Percentiles rank a stretch among this genome's conserved stretches.
These are phyloP conservation scores for Psittacula echo DNA, from an alignment of 2,797 vertebrate genomes.

Conservation along the genomic window DNA sequence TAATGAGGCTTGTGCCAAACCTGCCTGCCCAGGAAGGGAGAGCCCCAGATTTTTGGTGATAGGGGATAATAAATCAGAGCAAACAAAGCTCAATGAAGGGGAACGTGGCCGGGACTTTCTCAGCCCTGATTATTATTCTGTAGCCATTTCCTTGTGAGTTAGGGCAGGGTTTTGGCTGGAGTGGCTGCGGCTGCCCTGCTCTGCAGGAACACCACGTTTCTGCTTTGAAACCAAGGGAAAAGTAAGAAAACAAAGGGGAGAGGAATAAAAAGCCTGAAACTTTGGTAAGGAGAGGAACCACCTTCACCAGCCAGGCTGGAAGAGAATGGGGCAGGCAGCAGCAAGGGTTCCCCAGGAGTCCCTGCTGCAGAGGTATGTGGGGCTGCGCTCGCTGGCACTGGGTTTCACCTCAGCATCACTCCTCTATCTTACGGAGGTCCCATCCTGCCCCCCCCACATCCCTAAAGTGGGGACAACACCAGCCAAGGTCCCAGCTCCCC, in stretches of 20 bases:
- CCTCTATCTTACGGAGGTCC: neutral
- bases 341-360: neutral
- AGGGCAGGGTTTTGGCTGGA: neutral
- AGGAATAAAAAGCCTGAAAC: neutral
- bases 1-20: neutral
- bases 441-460: neutral
- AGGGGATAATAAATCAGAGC: neutral
- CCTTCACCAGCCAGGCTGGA: accelerated
- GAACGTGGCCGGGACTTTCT: neutral
- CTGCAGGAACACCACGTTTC: neutral
- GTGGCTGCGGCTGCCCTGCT: neutral
- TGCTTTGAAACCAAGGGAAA: neutral
- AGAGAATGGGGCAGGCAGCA: neutral
- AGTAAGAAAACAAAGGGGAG: too few relatives aligned
- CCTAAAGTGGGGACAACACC: accelerated
- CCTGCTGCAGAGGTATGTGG: accelerated
- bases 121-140: neutral
- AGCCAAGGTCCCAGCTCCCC: neutral
- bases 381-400: accelerated
- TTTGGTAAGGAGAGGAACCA: neutral
- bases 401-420: neutral
- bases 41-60: neutral
- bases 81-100: neutral
- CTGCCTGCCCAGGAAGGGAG: slow-evolving; percentile 27
- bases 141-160: neutral